phyloP scores from a whole-genome alignment of 2,888 invertebrate species.

The Drosophila siamana region DNA sequence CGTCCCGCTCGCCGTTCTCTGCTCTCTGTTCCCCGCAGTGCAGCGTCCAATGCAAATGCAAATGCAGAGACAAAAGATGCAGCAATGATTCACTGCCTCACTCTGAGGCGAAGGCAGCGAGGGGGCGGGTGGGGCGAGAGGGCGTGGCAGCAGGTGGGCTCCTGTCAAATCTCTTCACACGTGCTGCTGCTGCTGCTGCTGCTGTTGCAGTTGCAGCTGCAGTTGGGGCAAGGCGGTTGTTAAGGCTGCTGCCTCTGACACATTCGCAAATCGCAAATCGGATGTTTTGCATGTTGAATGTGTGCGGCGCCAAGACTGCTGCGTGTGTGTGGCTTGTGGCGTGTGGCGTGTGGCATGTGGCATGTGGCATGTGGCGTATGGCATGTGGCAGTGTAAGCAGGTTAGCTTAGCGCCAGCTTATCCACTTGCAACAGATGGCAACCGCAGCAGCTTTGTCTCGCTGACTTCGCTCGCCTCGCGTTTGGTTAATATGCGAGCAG shows the following conservation, averaged over 20 bases:
- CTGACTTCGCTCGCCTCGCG: constrained; percentile 11
- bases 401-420: constrained; percentile 73
- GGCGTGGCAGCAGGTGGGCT: constrained; percentile 5
- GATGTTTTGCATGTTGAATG: constrained; percentile 16
- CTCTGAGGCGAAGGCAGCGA: background rate
- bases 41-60: constrained; percentile 15
- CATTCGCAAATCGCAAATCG: constrained; percentile 51
- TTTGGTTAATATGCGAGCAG: constrained; percentile 59
- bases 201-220: background rate
- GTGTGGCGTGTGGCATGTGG: constrained; percentile 3
- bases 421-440: constrained; percentile 58
- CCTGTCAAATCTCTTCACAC: constrained; percentile 58
- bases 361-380: constrained; percentile 35
- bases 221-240: constrained; percentile 25
- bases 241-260: constrained; percentile 44
- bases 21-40: background rate
- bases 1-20: no score
- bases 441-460: constrained; percentile 19
- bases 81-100: constrained; percentile 40
- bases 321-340: constrained; percentile 6
- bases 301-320: constrained; percentile 1
- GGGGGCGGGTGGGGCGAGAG: background rate
- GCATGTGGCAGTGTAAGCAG: constrained; percentile 53
- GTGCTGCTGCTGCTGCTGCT: constrained; percentile 16
- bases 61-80: constrained; percentile 71